Base-by-base conservation (phyloP, 2,113 vertebrate species). In the Charina bottae region DNA sequence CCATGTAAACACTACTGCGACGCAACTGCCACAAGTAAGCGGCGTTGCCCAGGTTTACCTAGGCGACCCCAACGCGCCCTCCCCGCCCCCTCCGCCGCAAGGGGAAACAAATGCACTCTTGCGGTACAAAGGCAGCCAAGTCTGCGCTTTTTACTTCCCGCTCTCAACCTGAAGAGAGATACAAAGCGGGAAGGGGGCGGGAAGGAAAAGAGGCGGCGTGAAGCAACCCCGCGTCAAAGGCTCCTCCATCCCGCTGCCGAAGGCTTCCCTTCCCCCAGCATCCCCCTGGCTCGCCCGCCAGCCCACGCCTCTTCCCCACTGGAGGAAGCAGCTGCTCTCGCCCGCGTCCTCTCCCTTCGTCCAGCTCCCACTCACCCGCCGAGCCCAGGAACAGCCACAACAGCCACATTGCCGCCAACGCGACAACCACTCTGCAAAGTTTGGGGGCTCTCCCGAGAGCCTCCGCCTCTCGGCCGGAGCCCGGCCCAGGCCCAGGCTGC, bases 301-400 rank as follows among this genome's bases (percentile, higher is more conserved):
- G 87, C 37, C 23, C 28, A 24, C 9, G 23, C 54, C 87, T 49
- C 87, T 83, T 56, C 59, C 56, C 56, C n/a, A 6, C 8, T n/a
- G 12, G 87, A 68, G 37, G 54, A 12, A 62, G 90, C 90, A 62
- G 89, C 93, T n/a, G 89, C 37, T 21, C 33, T 19, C 91, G 87
- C 37, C 12, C 12, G 17, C 56, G 42, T 37, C 28, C 19, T 0
- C 62, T 24, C 28, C 86, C 68, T 53, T 53, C 10, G 46, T 62
- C 56, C 68, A 13, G 42, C 28, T 58, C 87, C 42, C 92, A 95
- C 98, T 98, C 94, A 98, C 98, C 98, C 89, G 97, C 98, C 86
- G 96, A 98, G 95, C 98, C 98, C 90, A 98, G 97, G 94, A 98
- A 95, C 91, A 98, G 97, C 96, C 98, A 98, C 97, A 98, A 98